A percentile compares a stretch with the other conserved stretches of the same genome.
Evolutionary conservation across 1,140 invertebrate species (phyloP).

Genomic region (Nylanderia fulva): DNA sequence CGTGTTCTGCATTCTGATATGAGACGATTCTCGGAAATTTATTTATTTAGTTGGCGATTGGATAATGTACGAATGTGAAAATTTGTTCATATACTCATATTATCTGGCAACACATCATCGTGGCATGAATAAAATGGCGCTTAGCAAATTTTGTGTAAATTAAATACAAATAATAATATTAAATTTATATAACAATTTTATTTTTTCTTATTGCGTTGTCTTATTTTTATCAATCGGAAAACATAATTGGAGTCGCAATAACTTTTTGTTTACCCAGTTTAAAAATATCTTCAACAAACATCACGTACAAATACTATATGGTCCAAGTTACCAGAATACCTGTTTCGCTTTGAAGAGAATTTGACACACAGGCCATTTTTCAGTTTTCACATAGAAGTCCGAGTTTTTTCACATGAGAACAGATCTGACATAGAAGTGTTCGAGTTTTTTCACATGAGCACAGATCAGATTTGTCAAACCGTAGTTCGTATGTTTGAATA

Average conservation of each 20-base stretch:
- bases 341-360: background rate
- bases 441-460: background rate
- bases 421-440: background rate
- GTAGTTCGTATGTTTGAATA: background rate
- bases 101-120: background rate
- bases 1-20: background rate
- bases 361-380: background rate
- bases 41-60: background rate
- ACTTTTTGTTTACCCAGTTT: too few relatives aligned
- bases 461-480: slow-evolving; percentile 1
- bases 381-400: background rate
- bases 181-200: too few relatives aligned
- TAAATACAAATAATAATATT: too few relatives aligned
- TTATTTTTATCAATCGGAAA: too few relatives aligned
- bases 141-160: too few relatives aligned
- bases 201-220: too few relatives aligned
- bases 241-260: too few relatives aligned
- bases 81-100: background rate
- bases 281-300: too few relatives aligned
- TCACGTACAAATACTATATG: too few relatives aligned
- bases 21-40: slow-evolving; percentile 10
- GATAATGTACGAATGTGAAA: slow-evolving; percentile 8
- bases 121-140: background rate
- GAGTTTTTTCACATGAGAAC: background rate
- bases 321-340: too few relatives aligned